Evolutionary conservation across 2,797 vertebrate species (phyloP).

Genomic region (Falco berigora): DNA sequence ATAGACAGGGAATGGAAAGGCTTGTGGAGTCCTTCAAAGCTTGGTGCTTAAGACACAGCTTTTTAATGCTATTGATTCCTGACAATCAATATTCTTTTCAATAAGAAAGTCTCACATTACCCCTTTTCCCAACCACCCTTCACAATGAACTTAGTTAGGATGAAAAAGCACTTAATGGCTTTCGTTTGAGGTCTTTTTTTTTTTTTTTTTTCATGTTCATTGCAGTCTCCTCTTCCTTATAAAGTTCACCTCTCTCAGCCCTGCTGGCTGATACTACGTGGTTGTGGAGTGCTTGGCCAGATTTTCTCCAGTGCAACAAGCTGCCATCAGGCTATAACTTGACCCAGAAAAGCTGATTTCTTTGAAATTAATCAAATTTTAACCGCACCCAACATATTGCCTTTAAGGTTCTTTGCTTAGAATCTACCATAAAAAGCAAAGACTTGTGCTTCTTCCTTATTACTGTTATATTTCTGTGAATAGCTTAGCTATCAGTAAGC

Average conservation of each 20-base stretch:
- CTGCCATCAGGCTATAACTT: background rate
- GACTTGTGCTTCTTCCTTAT: background rate
- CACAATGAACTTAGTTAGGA: slow-evolving; percentile 53
- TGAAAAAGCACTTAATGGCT: slow-evolving; percentile 43
- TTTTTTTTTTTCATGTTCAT: background rate
- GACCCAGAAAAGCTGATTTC: background rate
- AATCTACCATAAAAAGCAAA: background rate
- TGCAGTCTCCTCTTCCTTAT: background rate
- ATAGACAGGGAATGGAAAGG: background rate
- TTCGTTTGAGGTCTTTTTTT: background rate
- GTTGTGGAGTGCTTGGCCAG: background rate
- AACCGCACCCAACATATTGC: background rate
- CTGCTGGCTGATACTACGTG: background rate
- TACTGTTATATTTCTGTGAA: background rate
- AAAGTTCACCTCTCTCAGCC: background rate
- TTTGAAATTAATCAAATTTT: background rate
- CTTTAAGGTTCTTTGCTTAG: background rate
- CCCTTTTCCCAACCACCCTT: slow-evolving; percentile 55
- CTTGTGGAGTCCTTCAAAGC: slow-evolving; percentile 56
- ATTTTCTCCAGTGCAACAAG: background rate
- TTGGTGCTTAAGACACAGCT: slow-evolving; percentile 51
- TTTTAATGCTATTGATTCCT: slow-evolving; percentile 64
- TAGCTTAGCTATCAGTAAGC: background rate
- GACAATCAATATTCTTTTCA: slow-evolving; percentile 64
- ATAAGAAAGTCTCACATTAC: slow-evolving; percentile 61